Conservation (phyloP, 2,113 vertebrate genomes). For the Melanocharis versteri region DNA sequence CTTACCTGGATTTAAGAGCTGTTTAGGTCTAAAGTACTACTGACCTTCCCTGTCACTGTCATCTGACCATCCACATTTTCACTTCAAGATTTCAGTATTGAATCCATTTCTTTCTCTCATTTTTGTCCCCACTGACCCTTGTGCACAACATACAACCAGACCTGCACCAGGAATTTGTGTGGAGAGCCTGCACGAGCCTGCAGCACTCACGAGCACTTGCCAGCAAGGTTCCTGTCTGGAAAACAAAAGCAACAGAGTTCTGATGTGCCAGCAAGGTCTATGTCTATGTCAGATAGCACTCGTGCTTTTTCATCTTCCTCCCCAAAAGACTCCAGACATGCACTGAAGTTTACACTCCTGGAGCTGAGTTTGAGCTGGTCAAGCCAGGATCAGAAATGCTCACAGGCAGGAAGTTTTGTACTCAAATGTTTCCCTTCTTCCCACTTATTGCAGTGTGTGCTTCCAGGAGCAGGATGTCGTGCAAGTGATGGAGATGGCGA, state of each 20-base stretch:
- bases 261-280: not conserved
- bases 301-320: not conserved
- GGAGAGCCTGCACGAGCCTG: not conserved
- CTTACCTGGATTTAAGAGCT: not conserved
- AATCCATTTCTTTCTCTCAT: not conserved
- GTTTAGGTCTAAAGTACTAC: not conserved
- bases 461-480: not conserved
- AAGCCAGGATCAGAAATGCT: not conserved
- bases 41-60: not conserved
- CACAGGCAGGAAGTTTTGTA: not conserved
- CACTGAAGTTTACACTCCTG: not conserved
- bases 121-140: not conserved
- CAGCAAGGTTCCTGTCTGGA: not conserved
- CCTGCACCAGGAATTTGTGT: not conserved
- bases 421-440: not conserved
- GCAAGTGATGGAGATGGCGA: fast-evolving
- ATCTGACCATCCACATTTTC: not conserved
- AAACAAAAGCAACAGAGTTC: not conserved
- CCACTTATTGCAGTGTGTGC: fast-evolving
- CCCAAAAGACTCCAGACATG: not conserved
- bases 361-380: not conserved
- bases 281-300: not conserved
- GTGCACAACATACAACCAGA: not conserved
- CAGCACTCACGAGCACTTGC: not conserved
- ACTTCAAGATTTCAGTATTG: not conserved